Evolutionary conservation across 1,140 invertebrate genomes (phyloP), one percentile per base, ranked within the genome.

Genomic region (Ectropis grisescens): DNA sequence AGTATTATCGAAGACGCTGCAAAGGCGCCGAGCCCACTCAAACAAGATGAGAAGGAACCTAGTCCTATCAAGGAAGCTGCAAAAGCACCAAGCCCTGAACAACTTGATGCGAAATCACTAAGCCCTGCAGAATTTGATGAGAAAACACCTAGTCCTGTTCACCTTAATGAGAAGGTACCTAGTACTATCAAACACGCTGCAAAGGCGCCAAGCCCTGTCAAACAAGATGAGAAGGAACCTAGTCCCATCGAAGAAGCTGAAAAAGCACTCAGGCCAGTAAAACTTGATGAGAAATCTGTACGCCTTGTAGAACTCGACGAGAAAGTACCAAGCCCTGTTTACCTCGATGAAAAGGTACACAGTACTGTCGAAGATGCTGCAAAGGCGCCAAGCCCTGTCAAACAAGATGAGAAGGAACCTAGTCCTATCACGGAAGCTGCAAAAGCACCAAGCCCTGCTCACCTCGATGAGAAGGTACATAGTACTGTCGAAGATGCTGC

Each of bases 141-240:
- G n/a, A n/a, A n/a, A n/a, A n/a, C n/a, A n/a, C n/a, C n/a, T n/a
- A n/a, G n/a, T n/a, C n/a, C n/a, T n/a, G n/a, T n/a, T n/a, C n/a
- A n/a, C n/a, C n/a, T n/a, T n/a, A n/a, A 11, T 11, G 12, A 33
- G 2, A 40, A 37, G 15, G 44, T 31, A 9, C 29, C 26, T 10
- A 47, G 34, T 15, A 38, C 36, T 9, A 28, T 29, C 5, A 33
- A 37, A 7, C 26, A 16, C 2, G 23, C 22, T 13, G 31, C 33
- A 2, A 48, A 42, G 10, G 24, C 24, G 2, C 24, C 24, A 26
- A 26, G 24, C 24, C 24, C 24, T 6, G 2, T 10, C 9, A 9
- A 22, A 9, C 19, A 5, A 5, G 19, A 22, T 22, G 9, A 22
- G 9, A 22, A 22, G 19, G 9, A 4, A 22, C 19, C 19, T 4